phyloP scores from a whole-genome alignment of 2,888 invertebrate species.

The Eledona agricola region DNA sequence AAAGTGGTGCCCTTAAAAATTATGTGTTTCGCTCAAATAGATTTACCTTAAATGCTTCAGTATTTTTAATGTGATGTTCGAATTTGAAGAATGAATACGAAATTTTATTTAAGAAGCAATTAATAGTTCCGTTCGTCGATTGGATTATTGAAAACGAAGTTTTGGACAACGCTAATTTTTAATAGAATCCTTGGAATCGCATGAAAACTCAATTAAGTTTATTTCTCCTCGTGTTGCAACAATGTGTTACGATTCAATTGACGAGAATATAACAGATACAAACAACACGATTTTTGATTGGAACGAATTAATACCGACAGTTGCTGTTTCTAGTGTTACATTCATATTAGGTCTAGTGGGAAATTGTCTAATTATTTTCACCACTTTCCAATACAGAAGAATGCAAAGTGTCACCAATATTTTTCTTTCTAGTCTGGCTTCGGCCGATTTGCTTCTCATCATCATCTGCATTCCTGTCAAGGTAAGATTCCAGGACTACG shows the following conservation, averaged over 20 bases:
- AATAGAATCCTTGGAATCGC: constrained; percentile 7
- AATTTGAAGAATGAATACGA: no score
- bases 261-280: constrained; percentile 60
- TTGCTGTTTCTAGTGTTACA: constrained; percentile 68
- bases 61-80: no score
- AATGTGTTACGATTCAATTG: constrained; percentile 20
- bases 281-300: constrained; percentile 63
- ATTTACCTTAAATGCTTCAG: no score
- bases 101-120: no score
- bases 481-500: constrained; percentile 67
- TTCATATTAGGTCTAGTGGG: constrained; percentile 70
- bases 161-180: constrained; percentile 1
- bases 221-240: constrained; percentile 15
- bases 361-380: constrained; percentile 67
- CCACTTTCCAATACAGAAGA: constrained; percentile 65
- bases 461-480: constrained; percentile 77
- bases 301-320: constrained; percentile 67
- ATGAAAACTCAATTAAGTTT: constrained; percentile 18
- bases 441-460: constrained; percentile 74
- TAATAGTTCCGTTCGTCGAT: no score
- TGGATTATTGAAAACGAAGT: no score
- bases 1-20: constrained; percentile 11
- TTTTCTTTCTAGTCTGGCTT: constrained; percentile 73
- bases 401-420: constrained; percentile 73
- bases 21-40: no score